Base-by-base conservation (phyloP, 2,888 invertebrate genomes). In the Eugnorisma glareosa region DNA sequence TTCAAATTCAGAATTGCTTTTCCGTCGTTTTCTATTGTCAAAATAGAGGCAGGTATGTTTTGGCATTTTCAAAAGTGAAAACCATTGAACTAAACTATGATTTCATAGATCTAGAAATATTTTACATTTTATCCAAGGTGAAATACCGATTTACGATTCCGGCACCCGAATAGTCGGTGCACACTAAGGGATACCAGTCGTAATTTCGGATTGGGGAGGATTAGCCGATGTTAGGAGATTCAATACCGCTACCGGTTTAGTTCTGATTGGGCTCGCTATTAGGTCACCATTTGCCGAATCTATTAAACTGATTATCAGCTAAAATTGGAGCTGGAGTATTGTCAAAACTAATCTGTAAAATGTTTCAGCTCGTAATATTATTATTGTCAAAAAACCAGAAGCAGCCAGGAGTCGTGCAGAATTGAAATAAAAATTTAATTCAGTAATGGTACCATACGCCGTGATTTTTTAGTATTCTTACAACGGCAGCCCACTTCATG, bases 141-240 rank as follows among this genome's bases (percentile, higher is more conserved):
- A 11, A 28, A 66, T 8, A 24, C 37, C 13, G 2, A 77, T n/a
- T 40, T 35, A 59, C 59, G 11, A 51, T 51, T n/a, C 28, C 2
- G 18, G 43, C 51, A 59, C 31, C 43, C 21, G 51, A 43, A 51
- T 43, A 48, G n/a, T 15, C 24, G 35, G 40, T 43, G 64, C n/a
- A 48, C 31, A 63, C 11, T 57, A 15, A 35, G 37, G 7, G 31
- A 40, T 63, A 13, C 21, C 21, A n/a, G 15, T 77, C 70, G 54
- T 78, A 83, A 77, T 83, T 83, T 70, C 13, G 54, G 40, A 35
- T 66, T 67, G 40, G 31, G 24, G 13, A 54, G 35, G 48, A 48
- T 69, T 51, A 78, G 54, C n/a, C n/a, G 18, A 48, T 67, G 67
- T 70, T 77, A 35, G 35, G 35, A 40, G 54, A 71, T 78, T 63